Percentiles rank a stretch among this genome's conserved stretches.
phyloP scores from a whole-genome alignment of 2,797 vertebrate species.

The Fundulus diaphanus region DNA sequence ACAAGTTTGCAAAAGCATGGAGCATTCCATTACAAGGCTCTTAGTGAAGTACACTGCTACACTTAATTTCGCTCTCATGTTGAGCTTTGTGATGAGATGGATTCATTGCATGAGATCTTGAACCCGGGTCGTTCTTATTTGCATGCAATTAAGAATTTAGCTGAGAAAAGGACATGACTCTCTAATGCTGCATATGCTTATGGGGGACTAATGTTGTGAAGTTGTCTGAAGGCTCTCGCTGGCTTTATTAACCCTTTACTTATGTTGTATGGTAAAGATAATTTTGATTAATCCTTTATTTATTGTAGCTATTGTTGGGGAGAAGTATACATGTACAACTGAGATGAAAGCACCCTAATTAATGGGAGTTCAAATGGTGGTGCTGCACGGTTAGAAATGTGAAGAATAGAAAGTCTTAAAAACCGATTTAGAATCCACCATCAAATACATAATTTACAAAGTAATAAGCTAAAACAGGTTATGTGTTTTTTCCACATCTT shows the following conservation, averaged over 20 bases:
- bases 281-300: no score
- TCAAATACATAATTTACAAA: not conserved
- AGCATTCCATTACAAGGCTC: constrained; percentile 34
- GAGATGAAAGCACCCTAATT: constrained; percentile 29
- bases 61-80: constrained; percentile 25
- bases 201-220: constrained; percentile 15
- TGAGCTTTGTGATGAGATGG: constrained; percentile 32
- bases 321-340: constrained; percentile 41
- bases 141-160: constrained; percentile 64
- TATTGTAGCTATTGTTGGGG: constrained; percentile 36
- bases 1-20: constrained; percentile 37
- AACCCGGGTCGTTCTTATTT: constrained; percentile 67
- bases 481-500: not conserved
- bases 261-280: constrained; percentile 42
- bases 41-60: constrained; percentile 27
- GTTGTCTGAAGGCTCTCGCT: constrained; percentile 29
- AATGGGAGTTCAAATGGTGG: constrained; percentile 7
- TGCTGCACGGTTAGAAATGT: constrained; percentile 6
- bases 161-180: constrained; percentile 31
- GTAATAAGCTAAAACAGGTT: not conserved
- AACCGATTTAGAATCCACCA: not conserved
- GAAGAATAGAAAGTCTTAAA: not conserved
- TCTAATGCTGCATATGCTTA: constrained; percentile 24
- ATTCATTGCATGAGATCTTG: constrained; percentile 35
- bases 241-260: constrained; percentile 62